Conservation (phyloP, 2,797 vertebrate genomes). For the Podargus strigoides region DNA sequence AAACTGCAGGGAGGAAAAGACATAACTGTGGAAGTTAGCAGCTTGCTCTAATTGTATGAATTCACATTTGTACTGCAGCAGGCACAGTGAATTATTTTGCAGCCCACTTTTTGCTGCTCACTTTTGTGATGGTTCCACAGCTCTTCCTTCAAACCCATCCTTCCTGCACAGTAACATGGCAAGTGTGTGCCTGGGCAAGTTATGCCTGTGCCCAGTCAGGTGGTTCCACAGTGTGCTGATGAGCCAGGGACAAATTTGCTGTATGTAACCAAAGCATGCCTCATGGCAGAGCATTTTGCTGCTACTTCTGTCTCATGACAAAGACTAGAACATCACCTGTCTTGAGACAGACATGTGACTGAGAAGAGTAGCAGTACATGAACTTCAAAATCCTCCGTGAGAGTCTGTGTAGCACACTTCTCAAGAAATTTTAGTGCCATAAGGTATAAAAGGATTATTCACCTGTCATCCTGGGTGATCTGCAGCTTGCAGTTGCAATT, state of each 20-base stretch:
- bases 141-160: background rate
- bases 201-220: background rate
- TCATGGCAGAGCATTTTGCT: background rate
- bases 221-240: background rate
- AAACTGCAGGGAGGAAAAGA: background rate
- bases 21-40: background rate
- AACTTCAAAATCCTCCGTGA: background rate
- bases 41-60: background rate
- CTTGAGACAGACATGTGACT: background rate
- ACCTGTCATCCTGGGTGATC: background rate
- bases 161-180: accelerated
- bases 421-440: background rate
- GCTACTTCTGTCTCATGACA: background rate
- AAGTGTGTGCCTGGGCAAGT: background rate
- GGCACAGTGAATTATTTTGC: background rate
- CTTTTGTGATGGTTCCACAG: background rate
- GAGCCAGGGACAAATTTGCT: background rate
- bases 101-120: background rate
- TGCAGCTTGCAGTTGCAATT: background rate
- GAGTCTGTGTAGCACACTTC: background rate
- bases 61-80: background rate
- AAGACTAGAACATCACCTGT: background rate
- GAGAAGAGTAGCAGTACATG: background rate
- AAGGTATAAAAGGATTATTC: background rate
- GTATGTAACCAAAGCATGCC: background rate